A percentile compares a stretch with the other conserved stretches of the same genome.
These are phyloP conservation scores for Drosophila falleni DNA, from an alignment of 2,888 invertebrate species.

Conservation along the genomic window DNA sequence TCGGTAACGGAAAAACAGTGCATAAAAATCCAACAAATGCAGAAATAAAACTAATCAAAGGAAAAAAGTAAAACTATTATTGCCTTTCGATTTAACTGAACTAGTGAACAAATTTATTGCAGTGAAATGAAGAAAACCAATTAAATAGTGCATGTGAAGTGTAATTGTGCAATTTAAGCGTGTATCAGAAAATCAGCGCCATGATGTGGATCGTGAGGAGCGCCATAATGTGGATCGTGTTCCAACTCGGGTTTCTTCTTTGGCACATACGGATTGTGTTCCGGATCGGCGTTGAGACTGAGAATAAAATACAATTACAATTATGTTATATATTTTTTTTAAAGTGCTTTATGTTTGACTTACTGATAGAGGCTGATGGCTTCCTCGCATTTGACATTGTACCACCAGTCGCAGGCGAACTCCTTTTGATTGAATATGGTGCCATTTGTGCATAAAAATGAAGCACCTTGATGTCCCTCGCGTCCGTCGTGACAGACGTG, in stretches of 20 bases:
- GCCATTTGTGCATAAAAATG: slow-evolving; percentile 94
- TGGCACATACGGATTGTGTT: slow-evolving; percentile 92
- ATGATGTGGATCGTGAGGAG: slow-evolving; percentile 73
- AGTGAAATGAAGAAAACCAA: background rate
- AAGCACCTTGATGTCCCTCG: slow-evolving; percentile 93
- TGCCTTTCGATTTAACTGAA: too few relatives aligned
- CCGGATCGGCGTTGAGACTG: slow-evolving; percentile 92
- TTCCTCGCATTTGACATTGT: slow-evolving; percentile 93
- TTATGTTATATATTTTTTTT: background rate
- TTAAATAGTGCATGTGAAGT: slow-evolving; percentile 27
- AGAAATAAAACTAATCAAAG: too few relatives aligned
- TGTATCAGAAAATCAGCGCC: slow-evolving; percentile 82
- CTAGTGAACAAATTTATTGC: slow-evolving; percentile 20
- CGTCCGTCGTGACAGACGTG: slow-evolving; percentile 95
- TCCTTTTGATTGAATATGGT: slow-evolving; percentile 94
- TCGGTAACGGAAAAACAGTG: too few relatives aligned
- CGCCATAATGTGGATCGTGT: slow-evolving; percentile 56
- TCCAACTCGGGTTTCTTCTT: slow-evolving; percentile 87
- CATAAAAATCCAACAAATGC: too few relatives aligned
- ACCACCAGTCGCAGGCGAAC: slow-evolving; percentile 96
- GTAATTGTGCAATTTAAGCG: slow-evolving; percentile 63
- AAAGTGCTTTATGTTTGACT: slow-evolving; percentile 59
- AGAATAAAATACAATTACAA: background rate
- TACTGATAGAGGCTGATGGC: slow-evolving; percentile 91
- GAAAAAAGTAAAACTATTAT: too few relatives aligned